Base-by-base conservation (phyloP, 2,888 invertebrate genomes). In the Spodoptera exigua region DNA sequence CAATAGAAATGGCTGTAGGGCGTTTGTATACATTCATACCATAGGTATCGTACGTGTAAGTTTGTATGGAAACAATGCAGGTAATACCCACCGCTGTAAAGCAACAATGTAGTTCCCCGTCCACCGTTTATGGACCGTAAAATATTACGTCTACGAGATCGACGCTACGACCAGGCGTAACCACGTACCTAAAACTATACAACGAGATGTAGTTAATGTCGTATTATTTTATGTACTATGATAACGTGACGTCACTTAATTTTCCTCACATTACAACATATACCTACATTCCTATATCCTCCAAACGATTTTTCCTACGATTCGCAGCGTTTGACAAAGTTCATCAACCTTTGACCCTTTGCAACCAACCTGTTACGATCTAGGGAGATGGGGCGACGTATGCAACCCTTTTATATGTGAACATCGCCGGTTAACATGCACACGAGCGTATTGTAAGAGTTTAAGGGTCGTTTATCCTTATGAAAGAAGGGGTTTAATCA, bases 81-180 rank as follows among this genome's bases (percentile, higher is more conserved):
- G 85, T 85, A 81, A 74, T 79, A 67, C 74, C 69, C 73, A 56
- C 48, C 67, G 64, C 72, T 67, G 70, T 81, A 81, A 81, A 81
- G 67, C 75, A 71, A 87, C 88, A 84, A 75, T 87, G 88, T 86
- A 77, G 81, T 70, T 59, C 69, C 27, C 27, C 70, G 75, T 67
- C 58, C 74, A 70, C 44, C 56, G 66, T 89, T 90, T 89, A 90
- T 88, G 81, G 84, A 70, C 83, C 86, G 85, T 88, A 86, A 89
- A 89, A 87, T 83, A 87, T 88, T 83, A 86, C 85, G 79, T 79
- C 81, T 80, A 80, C 75, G 70, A 21, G 41, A 41, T 71, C 70
- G 71, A 70, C 73, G 70, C 67, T 75, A 70, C 72, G 51, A 47
- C 43, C 49, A 66, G 57, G 61, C 70, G 61, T 53, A 41, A 45